phyloP scores from a whole-genome alignment of 2,797 vertebrate species.

The Hephaestus fuliginosus region DNA sequence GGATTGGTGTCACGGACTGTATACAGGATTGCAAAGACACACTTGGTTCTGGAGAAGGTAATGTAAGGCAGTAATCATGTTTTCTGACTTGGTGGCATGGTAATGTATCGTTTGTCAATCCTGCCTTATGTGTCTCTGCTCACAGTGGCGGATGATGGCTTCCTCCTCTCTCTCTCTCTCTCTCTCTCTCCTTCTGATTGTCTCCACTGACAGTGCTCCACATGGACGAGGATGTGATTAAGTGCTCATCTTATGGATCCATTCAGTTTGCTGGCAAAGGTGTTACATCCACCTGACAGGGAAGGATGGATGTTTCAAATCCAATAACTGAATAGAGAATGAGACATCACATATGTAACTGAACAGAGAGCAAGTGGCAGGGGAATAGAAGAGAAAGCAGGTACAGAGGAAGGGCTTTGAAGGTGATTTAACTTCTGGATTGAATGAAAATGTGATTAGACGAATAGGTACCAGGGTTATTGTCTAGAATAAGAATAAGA shows the following conservation, averaged over 20 bases:
- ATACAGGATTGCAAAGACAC: conserved; percentile 29
- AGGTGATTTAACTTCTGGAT: conserved; percentile 58
- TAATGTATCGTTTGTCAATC: conserved; percentile 11
- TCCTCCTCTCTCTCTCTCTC: no score
- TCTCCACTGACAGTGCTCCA: conserved; percentile 35
- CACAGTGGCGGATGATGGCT: no score
- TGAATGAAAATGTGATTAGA: conserved; percentile 62
- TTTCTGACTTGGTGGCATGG: conserved; percentile 35
- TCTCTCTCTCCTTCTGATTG: no score
- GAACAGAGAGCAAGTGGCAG: conserved; percentile 58
- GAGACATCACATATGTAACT: conserved; percentile 63
- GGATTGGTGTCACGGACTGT: conserved; percentile 57
- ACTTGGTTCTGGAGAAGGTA: conserved; percentile 26
- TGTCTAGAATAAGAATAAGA: conserved; percentile 53
- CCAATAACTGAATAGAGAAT: conserved; percentile 49
- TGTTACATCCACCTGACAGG: conserved; percentile 66
- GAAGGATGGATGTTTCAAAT: conserved; percentile 50
- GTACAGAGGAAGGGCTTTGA: conserved; percentile 31
- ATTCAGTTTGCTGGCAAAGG: conserved; percentile 65
- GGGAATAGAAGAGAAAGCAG: conserved; percentile 66
- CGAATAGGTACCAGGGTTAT: conserved; percentile 57
- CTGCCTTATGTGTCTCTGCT: background rate
- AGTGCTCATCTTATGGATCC: conserved; percentile 51
- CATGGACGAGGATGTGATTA: conserved; percentile 63
- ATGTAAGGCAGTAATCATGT: conserved; percentile 35